These are phyloP conservation scores for Spodoptera littoralis DNA, from an alignment of 2,888 invertebrate genomes.

Conservation along the genomic window DNA sequence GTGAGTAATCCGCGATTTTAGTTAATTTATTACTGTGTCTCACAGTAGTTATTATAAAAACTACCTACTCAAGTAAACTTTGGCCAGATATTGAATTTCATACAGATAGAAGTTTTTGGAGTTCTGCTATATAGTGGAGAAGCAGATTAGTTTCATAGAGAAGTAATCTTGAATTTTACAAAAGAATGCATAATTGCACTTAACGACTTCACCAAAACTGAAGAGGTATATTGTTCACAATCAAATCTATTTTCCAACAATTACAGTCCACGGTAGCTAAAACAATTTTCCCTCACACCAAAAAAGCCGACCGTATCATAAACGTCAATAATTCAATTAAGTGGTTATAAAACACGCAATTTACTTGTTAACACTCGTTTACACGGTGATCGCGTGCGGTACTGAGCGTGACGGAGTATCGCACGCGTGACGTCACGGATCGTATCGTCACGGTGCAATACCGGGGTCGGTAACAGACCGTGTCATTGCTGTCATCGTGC, in stretches of 20 bases:
- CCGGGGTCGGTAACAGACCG: slow-evolving; percentile 61
- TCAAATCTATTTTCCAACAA: neutral
- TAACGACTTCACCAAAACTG: too few relatives aligned
- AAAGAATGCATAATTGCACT: too few relatives aligned
- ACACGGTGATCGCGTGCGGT: slow-evolving; percentile 77
- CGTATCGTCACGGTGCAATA: slow-evolving; percentile 57
- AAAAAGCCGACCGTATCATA: slow-evolving; percentile 26
- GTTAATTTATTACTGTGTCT: too few relatives aligned
- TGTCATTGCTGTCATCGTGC: slow-evolving; percentile 45
- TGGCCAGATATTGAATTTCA: too few relatives aligned
- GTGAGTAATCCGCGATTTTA: too few relatives aligned
- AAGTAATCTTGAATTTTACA: too few relatives aligned
- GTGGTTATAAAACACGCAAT: slow-evolving; percentile 44
- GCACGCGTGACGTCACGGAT: slow-evolving; percentile 47
- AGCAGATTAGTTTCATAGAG: too few relatives aligned
- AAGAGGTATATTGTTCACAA: too few relatives aligned
- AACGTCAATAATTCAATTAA: slow-evolving; percentile 55
- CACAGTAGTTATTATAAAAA: too few relatives aligned
- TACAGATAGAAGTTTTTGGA: too few relatives aligned
- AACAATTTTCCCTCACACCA: neutral
- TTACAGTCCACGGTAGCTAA: neutral
- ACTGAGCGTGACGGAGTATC: slow-evolving; percentile 73
- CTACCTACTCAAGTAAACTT: too few relatives aligned
- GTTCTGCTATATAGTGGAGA: too few relatives aligned
- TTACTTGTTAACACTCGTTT: slow-evolving; percentile 60